Conservation (phyloP, 2,888 invertebrate species). For the Punctoribates punctum region DNA sequence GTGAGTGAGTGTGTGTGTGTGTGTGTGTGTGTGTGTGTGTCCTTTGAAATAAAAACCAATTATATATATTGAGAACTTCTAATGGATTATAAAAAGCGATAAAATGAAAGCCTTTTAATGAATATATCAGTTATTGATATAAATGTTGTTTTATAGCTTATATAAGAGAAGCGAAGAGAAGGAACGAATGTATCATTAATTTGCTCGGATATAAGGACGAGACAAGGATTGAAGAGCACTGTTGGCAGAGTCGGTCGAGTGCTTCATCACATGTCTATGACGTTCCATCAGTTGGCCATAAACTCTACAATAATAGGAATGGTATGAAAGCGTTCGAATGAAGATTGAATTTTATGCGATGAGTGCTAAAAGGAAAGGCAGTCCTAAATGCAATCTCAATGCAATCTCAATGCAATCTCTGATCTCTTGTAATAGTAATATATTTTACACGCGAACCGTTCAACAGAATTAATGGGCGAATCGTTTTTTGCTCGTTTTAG, state of each 20-base stretch:
- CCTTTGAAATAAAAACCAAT: not conserved
- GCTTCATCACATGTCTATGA: conserved; percentile 2
- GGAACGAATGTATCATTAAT: conserved; percentile 1
- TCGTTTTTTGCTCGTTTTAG: conserved; percentile 21
- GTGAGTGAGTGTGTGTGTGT: not conserved
- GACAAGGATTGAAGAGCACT: not conserved
- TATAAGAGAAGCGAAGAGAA: not conserved
- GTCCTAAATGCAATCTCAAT: not conserved
- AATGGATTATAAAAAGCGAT: not conserved
- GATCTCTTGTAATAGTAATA: conserved; percentile 7
- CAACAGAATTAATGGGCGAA: conserved; percentile 11
- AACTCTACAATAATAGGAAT: conserved; percentile 11
- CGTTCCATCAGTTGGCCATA: conserved; percentile 23
- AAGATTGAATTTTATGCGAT: conserved; percentile 12
- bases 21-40: not conserved
- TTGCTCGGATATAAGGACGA: not conserved
- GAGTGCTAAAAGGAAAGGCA: not conserved
- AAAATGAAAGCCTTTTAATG: not conserved
- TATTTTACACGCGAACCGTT: conserved; percentile 3
- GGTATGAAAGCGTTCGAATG: not conserved
- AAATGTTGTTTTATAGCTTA: conserved; percentile 23
- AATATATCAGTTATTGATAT: not conserved
- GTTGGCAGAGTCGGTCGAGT: not conserved
- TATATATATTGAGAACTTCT: not conserved
- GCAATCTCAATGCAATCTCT: not conserved